phyloP scores from a whole-genome alignment of 2,888 invertebrate genomes.

The Dynastes tityus region DNA sequence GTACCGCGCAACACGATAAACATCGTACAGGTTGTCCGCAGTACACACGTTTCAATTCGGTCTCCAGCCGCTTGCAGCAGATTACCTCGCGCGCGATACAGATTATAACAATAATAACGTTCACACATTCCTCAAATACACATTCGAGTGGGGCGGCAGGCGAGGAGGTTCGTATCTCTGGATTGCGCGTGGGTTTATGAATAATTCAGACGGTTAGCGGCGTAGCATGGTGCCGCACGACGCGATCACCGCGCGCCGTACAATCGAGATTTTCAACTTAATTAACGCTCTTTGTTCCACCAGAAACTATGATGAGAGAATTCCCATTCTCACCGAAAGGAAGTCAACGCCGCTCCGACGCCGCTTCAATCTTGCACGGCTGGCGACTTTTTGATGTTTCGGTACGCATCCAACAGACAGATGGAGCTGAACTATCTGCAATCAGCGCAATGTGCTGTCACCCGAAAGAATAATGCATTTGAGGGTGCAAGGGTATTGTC shows the following conservation, averaged over 20 bases:
- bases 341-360: slow-evolving; percentile 1
- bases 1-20: not conserved
- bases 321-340: slow-evolving; percentile 47
- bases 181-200: slow-evolving; percentile 38
- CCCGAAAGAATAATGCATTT: not conserved
- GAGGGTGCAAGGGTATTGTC: not conserved
- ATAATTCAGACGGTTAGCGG: slow-evolving; percentile 41
- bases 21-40: not conserved
- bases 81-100: slow-evolving; percentile 6
- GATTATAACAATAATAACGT: slow-evolving; percentile 42
- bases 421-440: not conserved
- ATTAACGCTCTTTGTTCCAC: slow-evolving; percentile 45
- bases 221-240: slow-evolving; percentile 29
- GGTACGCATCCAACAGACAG: not conserved
- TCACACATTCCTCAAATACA: slow-evolving; percentile 39
- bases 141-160: not conserved
- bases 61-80: not conserved
- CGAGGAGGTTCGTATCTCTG: too few relatives aligned
- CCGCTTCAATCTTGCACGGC: slow-evolving; percentile 21
- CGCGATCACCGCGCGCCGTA: slow-evolving; percentile 32
- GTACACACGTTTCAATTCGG: slow-evolving; percentile 1
- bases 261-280: slow-evolving; percentile 44
- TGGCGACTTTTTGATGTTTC: slow-evolving; percentile 6
- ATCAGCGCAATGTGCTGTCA: not conserved
- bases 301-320: slow-evolving; percentile 43